Evolutionary conservation across 2,888 invertebrate species (phyloP).

Genomic region (Lycia hirtaria): DNA sequence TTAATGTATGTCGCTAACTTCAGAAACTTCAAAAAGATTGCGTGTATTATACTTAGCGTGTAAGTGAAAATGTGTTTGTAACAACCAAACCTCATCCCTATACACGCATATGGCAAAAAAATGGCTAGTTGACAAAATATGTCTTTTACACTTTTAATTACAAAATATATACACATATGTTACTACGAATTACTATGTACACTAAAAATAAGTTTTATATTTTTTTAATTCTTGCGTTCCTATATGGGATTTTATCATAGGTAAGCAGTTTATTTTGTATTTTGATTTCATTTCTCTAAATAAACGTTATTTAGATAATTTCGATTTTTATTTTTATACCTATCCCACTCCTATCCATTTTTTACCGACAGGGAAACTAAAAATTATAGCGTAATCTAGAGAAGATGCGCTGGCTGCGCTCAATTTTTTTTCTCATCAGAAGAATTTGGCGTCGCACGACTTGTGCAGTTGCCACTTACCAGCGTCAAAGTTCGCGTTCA

Average conservation of each 20-base stretch:
- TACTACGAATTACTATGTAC: too few species aligned
- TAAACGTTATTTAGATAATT: constrained; percentile 10
- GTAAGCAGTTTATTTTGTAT: constrained; percentile 10
- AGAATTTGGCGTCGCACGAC: too few species aligned
- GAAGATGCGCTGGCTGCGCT: too few species aligned
- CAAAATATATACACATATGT: not conserved
- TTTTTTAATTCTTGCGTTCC: constrained; percentile 23
- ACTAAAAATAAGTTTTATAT: not conserved
- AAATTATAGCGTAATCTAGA: too few species aligned
- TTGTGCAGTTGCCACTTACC: too few species aligned
- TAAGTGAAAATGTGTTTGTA: constrained; percentile 42
- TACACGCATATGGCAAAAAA: not conserved
- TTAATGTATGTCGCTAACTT: too few species aligned
- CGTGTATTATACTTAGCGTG: not conserved
- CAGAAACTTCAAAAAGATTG: not conserved
- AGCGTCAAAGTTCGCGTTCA: too few species aligned
- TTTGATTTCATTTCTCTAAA: constrained; percentile 13
- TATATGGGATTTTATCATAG: constrained; percentile 6
- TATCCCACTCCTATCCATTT: too few species aligned
- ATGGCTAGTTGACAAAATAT: not conserved
- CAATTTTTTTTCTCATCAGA: too few species aligned
- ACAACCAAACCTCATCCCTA: constrained; percentile 36
- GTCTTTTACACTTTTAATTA: not conserved
- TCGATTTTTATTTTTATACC: constrained; percentile 7
- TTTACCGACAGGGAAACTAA: too few species aligned